These are phyloP conservation scores for Noctua fimbriata DNA, from an alignment of 2,888 invertebrate genomes.

Conservation along the genomic window DNA sequence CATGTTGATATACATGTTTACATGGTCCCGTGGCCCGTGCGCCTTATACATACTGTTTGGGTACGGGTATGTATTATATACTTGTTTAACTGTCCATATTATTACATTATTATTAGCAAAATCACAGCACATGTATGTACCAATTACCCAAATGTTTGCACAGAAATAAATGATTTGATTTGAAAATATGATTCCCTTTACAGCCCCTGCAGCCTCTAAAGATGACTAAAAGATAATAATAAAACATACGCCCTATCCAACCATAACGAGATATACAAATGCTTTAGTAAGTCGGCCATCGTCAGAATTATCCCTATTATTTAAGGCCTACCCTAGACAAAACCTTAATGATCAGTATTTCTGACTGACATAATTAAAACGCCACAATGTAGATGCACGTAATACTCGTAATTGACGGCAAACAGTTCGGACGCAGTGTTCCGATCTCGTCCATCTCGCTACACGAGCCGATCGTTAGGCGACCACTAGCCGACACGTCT, in stretches of 20 bases:
- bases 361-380: neutral
- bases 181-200: neutral
- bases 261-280: neutral
- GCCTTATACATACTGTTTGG: neutral
- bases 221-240: neutral
- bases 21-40: neutral
- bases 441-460: constrained; percentile 1
- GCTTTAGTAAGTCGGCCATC: neutral
- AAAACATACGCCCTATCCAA: neutral
- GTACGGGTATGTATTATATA: neutral
- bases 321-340: neutral
- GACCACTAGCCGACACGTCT: constrained; percentile 9
- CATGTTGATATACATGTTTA: constrained; percentile 22
- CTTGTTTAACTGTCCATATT: neutral
- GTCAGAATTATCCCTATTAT: neutral
- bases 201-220: neutral
- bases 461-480: constrained; percentile 35
- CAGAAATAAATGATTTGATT: no score
- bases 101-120: neutral
- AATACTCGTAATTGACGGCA: constrained; percentile 12
- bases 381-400: neutral
- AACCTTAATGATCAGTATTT: neutral
- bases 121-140: no score
- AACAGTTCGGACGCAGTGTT: constrained; percentile 21
- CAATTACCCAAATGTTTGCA: no score